A percentile compares a stretch with the other conserved stretches of the same genome.
Evolutionary conservation across 2,888 invertebrate species (phyloP).

Genomic region (Raillietiella orientalis): DNA sequence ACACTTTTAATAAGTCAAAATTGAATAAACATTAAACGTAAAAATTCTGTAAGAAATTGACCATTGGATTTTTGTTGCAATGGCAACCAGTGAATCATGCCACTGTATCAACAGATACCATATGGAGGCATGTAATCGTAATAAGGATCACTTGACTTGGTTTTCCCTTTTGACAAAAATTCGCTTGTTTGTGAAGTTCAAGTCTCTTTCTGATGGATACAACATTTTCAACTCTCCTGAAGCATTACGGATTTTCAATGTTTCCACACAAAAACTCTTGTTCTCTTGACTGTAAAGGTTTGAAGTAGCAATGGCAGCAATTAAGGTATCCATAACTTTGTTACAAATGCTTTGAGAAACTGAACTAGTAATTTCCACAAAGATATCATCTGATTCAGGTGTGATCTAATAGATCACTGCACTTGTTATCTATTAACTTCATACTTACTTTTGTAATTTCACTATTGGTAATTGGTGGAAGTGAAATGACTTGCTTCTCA

Average conservation of each 20-base stretch:
- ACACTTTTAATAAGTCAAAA: too few species aligned
- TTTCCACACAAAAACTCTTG: conserved; percentile 19
- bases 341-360: conserved; percentile 25
- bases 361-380: conserved; percentile 43
- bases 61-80: too few species aligned
- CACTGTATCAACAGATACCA: too few species aligned
- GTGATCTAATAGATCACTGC: conserved; percentile 22
- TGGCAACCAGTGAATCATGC: too few species aligned
- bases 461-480: conserved; percentile 58
- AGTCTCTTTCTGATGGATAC: conserved; percentile 42
- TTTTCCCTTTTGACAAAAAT: conserved; percentile 5
- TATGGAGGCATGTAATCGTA: too few species aligned
- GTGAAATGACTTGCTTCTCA: conserved; percentile 32
- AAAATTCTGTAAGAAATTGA: too few species aligned
- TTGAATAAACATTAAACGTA: too few species aligned
- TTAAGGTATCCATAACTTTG: conserved; percentile 26
- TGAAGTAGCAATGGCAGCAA: too few species aligned
- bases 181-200: conserved; percentile 16
- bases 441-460: conserved; percentile 33
- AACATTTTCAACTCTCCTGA: conserved; percentile 36
- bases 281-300: too few species aligned
- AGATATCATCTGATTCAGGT: conserved; percentile 23
- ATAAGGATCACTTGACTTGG: too few species aligned
- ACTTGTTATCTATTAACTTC: not conserved
- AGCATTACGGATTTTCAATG: conserved; percentile 32